Conservation (phyloP, 2,113 vertebrate species). For the Lepisosteus osseus region DNA sequence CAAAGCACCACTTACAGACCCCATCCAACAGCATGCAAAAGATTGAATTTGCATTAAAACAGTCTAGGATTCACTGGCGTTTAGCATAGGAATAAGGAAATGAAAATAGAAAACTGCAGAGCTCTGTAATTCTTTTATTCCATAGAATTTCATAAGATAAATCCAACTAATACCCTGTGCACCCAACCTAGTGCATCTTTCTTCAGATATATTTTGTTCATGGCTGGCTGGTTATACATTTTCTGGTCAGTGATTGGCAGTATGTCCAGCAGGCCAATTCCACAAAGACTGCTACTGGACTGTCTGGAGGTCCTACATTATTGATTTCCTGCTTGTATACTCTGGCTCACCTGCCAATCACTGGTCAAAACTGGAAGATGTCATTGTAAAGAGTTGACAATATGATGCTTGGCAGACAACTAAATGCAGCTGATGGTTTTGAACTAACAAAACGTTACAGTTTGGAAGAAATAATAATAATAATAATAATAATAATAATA, state of each 20-base stretch:
- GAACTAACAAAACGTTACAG: slow-evolving; percentile 58
- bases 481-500: no score
- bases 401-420: slow-evolving; percentile 58
- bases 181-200: slow-evolving; percentile 64
- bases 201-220: slow-evolving; percentile 80
- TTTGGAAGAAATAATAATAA: slow-evolving; percentile 26
- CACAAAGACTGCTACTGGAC: slow-evolving; percentile 70
- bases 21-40: slow-evolving; percentile 68
- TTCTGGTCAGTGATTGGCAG: slow-evolving; percentile 78
- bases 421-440: slow-evolving; percentile 56
- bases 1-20: slow-evolving; percentile 56
- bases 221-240: slow-evolving; percentile 82
- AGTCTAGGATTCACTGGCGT: slow-evolving; percentile 58
- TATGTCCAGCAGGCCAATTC: slow-evolving; percentile 75
- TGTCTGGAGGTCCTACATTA: slow-evolving; percentile 78
- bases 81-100: slow-evolving; percentile 68
- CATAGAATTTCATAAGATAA: slow-evolving; percentile 58
- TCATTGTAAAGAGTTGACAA: slow-evolving; percentile 72
- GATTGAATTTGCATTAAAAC: slow-evolving; percentile 64
- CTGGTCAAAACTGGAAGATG: slow-evolving; percentile 80
- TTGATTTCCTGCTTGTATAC: slow-evolving; percentile 81
- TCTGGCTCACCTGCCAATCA: slow-evolving; percentile 83
- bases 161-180: slow-evolving; percentile 62
- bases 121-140: slow-evolving; percentile 37
- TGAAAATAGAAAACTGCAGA: slow-evolving; percentile 56